These are phyloP conservation scores for Buceros bicornis DNA, from an alignment of 2,797 vertebrate genomes.

Conservation along the genomic window DNA sequence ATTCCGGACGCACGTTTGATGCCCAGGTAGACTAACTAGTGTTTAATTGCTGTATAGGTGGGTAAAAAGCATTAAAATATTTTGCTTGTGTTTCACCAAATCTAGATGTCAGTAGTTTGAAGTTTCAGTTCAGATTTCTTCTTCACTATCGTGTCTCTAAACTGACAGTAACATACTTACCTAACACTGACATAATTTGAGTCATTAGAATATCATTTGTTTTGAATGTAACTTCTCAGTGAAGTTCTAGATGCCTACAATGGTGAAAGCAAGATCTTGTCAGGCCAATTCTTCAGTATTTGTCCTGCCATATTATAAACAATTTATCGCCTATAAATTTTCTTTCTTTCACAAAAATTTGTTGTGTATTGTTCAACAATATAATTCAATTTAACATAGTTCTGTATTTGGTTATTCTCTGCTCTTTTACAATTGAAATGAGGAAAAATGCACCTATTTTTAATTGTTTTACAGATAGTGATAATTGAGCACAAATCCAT, in stretches of 20 bases:
- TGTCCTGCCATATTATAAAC: neutral
- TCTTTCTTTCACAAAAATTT: neutral
- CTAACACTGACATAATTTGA: neutral
- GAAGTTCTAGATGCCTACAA: neutral
- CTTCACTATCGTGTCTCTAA: neutral
- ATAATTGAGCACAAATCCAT: slow-evolving; percentile 99
- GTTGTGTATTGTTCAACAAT: neutral
- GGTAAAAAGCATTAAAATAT: neutral
- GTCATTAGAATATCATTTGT: neutral
- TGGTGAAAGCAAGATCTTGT: neutral
- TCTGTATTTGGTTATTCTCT: neutral
- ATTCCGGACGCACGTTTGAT: slow-evolving; percentile 96
- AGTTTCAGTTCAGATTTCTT: neutral
- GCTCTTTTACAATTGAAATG: neutral
- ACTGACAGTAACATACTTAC: neutral
- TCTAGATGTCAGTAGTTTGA: neutral
- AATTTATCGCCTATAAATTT: neutral
- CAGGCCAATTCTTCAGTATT: neutral
- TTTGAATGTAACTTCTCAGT: neutral
- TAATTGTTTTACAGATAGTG: slow-evolving; percentile 88
- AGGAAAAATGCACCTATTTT: slow-evolving; percentile 4
- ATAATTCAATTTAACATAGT: neutral
- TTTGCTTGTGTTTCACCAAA: neutral
- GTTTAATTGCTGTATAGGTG: neutral
- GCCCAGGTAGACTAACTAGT: slow-evolving; percentile 87